Evolutionary conservation across 2,113 vertebrate genomes (phyloP).

Genomic region (Plecturocebus donacophilus): DNA sequence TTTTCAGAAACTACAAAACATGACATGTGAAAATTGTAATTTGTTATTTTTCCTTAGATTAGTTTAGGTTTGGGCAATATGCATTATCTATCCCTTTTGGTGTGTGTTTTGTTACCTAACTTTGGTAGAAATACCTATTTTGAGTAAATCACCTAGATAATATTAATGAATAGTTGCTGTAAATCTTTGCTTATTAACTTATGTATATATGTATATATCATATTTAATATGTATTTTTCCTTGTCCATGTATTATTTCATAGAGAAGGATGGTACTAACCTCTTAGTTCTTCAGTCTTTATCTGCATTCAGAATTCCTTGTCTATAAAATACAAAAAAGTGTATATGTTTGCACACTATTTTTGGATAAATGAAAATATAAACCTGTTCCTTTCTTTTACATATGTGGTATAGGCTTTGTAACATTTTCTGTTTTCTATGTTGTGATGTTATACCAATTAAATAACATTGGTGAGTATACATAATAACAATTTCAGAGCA

Average conservation of each 20-base stretch:
- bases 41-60: conserved; percentile 78
- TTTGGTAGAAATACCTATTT: not conserved
- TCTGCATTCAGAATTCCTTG: not conserved
- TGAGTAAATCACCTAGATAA: not conserved
- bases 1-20: conserved; percentile 78
- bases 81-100: conserved; percentile 58
- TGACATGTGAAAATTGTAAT: conserved; percentile 71
- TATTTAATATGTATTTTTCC: not conserved
- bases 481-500: not conserved
- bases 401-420: not conserved
- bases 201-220: not conserved
- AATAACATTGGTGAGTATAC: not conserved
- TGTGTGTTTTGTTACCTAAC: conserved; percentile 69
- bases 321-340: not conserved
- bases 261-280: not conserved
- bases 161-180: not conserved
- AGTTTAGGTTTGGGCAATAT: conserved; percentile 71
- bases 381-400: not conserved
- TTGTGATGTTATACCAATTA: not conserved
- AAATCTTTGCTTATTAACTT: not conserved
- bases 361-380: conserved; percentile 28
- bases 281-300: not conserved
- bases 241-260: not conserved
- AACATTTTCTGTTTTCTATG: conserved; percentile 4
- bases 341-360: not conserved